Percentiles rank a stretch among this genome's conserved stretches.
Conservation (phyloP, 2,888 invertebrate species). For the Carterocephalus palaemon region DNA sequence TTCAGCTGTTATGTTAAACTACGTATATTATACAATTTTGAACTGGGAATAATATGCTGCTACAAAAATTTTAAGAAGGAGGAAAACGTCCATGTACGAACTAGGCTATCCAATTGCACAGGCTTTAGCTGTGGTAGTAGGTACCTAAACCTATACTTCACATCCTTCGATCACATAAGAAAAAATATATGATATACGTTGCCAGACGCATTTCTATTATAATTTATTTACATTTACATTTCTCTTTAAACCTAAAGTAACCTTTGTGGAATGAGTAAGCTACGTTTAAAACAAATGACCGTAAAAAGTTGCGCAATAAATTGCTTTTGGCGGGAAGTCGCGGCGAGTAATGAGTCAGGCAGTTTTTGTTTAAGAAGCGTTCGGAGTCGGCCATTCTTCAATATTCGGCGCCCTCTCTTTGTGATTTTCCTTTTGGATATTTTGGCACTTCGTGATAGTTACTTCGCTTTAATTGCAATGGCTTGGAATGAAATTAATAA, state of each 20-base stretch:
- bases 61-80: no score
- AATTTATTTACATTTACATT: background rate
- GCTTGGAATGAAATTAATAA: background rate
- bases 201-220: no score
- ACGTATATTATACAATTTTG: no score
- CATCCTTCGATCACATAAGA: no score
- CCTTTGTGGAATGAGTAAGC: conserved; percentile 25
- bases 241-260: background rate
- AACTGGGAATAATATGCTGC: no score
- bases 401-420: conserved; percentile 21
- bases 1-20: no score
- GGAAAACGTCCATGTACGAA: no score
- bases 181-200: no score
- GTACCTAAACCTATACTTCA: no score
- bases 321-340: conserved; percentile 52
- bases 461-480: background rate
- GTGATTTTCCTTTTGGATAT: background rate
- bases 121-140: no score
- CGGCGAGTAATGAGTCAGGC: conserved; percentile 43
- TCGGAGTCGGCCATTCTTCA: conserved; percentile 34
- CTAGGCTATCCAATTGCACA: no score
- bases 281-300: conserved; percentile 35
- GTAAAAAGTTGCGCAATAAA: conserved; percentile 58
- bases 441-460: conserved; percentile 8
- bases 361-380: conserved; percentile 50